Percentiles rank a stretch among this genome's conserved stretches.
Evolutionary conservation across 1,140 invertebrate genomes (phyloP).

Genomic region (Drosophila suzukii): DNA sequence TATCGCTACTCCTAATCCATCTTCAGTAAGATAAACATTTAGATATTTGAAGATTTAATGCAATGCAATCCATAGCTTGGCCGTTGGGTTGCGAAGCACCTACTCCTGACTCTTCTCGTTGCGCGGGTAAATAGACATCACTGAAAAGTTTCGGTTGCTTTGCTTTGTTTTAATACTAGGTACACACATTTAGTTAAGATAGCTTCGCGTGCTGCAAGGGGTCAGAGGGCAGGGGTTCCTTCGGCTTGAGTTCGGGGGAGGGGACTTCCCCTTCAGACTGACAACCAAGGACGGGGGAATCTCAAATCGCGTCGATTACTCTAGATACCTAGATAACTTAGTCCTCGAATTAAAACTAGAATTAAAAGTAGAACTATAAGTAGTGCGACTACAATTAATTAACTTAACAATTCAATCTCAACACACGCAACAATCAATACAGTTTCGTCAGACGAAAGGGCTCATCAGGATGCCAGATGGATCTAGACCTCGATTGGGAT

Average conservation of each 20-base stretch:
- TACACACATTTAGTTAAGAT: constrained; percentile 61
- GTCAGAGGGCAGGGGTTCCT: neutral
- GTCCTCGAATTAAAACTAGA: constrained; percentile 15
- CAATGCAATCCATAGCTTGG: constrained; percentile 18
- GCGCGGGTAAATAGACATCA: constrained; percentile 36
- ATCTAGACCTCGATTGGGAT: neutral
- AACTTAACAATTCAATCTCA: constrained; percentile 61
- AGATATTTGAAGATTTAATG: constrained; percentile 19
- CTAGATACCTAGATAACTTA: constrained; percentile 16
- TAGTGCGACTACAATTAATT: constrained; percentile 55
- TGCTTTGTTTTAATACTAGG: constrained; percentile 46
- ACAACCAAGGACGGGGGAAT: constrained; percentile 28
- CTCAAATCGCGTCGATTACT: neutral
- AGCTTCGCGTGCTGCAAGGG: constrained; percentile 59
- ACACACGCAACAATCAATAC: constrained; percentile 43
- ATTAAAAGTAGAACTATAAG: constrained; percentile 20
- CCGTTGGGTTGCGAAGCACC: constrained; percentile 4
- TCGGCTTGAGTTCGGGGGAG: neutral
- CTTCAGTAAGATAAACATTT: neutral
- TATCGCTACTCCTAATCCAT: neutral
- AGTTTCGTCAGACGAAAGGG: constrained; percentile 66
- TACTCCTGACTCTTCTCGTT: neutral
- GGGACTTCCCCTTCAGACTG: constrained; percentile 12
- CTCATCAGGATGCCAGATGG: constrained; percentile 19
- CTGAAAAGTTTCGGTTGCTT: constrained; percentile 37